A percentile compares a stretch with the other conserved stretches of the same genome.
Evolutionary conservation across 1,140 invertebrate genomes (phyloP).

Genomic region (Micrasema minimum): DNA sequence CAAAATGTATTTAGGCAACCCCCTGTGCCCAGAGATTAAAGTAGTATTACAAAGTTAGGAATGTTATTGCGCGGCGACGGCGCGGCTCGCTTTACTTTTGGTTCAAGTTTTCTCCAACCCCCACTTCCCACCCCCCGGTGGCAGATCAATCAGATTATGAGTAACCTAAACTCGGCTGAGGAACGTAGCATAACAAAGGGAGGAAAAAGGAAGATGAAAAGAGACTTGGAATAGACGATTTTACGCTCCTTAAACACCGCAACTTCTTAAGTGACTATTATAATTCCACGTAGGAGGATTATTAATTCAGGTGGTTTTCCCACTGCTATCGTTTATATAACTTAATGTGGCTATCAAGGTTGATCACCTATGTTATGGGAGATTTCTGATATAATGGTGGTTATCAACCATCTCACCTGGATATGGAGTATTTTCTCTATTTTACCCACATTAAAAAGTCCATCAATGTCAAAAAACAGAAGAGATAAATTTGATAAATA

Average conservation of each 20-base stretch:
- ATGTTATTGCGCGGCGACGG: slow-evolving; percentile 15
- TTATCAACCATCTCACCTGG: no score
- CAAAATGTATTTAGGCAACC: slow-evolving; percentile 1
- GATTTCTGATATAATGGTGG: no score
- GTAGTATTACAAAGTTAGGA: slow-evolving; percentile 31
- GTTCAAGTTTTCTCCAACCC: neutral
- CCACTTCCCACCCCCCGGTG: neutral
- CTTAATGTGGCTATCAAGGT: no score
- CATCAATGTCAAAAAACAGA: no score
- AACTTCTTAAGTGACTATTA: slow-evolving; percentile 17
- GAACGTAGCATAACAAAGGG: no score
- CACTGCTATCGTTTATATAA: no score
- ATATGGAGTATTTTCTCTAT: no score
- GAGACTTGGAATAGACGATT: slow-evolving; percentile 7
- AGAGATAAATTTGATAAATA: no score
- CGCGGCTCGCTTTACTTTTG: neutral
- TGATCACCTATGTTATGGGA: no score
- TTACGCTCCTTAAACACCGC: slow-evolving; percentile 16
- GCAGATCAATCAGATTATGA: slow-evolving; percentile 34
- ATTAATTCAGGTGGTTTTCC: no score
- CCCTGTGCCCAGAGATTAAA: neutral
- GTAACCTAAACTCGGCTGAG: slow-evolving; percentile 4
- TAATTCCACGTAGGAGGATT: neutral
- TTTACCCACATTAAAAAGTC: no score
- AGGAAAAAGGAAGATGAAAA: no score